phyloP scores from a whole-genome alignment of 2,888 invertebrate genomes.

The Conistra vaccinii region DNA sequence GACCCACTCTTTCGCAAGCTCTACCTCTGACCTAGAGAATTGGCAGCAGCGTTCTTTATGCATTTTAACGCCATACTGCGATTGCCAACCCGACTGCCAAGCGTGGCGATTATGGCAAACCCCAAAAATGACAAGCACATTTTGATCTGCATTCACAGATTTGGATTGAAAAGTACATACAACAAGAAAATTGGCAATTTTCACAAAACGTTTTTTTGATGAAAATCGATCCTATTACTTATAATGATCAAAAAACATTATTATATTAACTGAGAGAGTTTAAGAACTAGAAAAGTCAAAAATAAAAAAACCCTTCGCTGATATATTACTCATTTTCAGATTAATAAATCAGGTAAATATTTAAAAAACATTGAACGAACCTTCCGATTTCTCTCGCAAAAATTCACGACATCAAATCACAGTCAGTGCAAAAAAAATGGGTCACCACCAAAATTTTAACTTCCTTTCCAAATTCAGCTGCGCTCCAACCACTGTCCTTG shows the following conservation, averaged over 20 bases:
- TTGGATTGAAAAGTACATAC: not conserved
- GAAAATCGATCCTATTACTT: not conserved
- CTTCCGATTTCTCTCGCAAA: not conserved
- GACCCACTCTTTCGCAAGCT: no score
- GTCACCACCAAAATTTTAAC: conserved; percentile 17
- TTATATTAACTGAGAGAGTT: not conserved
- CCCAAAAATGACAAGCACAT: not conserved
- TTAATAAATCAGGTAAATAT: not conserved
- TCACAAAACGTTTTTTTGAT: not conserved
- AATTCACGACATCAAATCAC: not conserved
- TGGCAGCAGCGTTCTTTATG: no score
- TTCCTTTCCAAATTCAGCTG: conserved; percentile 23
- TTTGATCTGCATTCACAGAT: not conserved
- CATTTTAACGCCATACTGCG: no score
- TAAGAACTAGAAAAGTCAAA: not conserved
- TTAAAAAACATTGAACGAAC: not conserved
- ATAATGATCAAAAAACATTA: not conserved
- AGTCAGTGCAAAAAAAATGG: conserved; percentile 22
- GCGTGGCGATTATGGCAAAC: no score
- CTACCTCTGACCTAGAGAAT: no score
- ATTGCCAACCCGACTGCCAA: no score
- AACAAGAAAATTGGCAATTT: not conserved
- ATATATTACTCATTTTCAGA: not conserved
- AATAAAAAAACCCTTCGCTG: not conserved
- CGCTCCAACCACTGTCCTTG: conserved; percentile 15